Conservation (phyloP, 2,797 vertebrate species). For the Sphenodon punctatus region DNA sequence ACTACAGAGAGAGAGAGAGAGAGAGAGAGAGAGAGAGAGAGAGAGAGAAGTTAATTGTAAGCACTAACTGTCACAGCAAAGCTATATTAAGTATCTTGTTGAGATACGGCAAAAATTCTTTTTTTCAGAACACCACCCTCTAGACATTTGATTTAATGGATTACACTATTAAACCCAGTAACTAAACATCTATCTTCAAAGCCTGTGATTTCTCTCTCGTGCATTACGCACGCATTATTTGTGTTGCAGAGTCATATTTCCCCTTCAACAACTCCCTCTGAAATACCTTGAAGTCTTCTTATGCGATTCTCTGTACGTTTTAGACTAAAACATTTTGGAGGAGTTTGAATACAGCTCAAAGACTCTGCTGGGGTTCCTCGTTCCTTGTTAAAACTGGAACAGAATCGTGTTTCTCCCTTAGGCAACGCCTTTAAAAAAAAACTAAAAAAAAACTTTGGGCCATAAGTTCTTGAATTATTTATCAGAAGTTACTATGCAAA, state of each 20-base stretch:
- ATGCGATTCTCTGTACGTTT: slow-evolving; percentile 30
- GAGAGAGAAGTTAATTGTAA: not conserved
- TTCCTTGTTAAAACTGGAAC: slow-evolving; percentile 61
- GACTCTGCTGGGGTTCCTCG: slow-evolving; percentile 51
- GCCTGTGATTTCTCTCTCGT: slow-evolving; percentile 24
- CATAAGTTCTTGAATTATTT: slow-evolving; percentile 73
- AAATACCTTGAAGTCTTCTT: slow-evolving; percentile 17
- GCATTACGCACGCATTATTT: not conserved
- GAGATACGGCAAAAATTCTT: not conserved
- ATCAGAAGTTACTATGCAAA: slow-evolving; percentile 80
- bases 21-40: not conserved
- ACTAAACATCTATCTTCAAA: slow-evolving; percentile 26
- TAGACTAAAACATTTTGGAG: slow-evolving; percentile 30
- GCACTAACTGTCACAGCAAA: slow-evolving; percentile 9
- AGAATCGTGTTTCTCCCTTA: slow-evolving; percentile 63
- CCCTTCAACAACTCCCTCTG: slow-evolving; percentile 21
- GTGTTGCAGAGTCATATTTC: slow-evolving; percentile 11
- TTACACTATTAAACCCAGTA: slow-evolving; percentile 28
- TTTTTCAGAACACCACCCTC: not conserved
- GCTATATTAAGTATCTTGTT: slow-evolving; percentile 26
- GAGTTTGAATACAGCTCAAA: slow-evolving; percentile 22
- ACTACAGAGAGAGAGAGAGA: not conserved
- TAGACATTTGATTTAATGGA: slow-evolving; percentile 34
- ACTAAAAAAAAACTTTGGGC: slow-evolving; percentile 47
- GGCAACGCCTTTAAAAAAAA: slow-evolving; percentile 50